Percentiles rank a stretch among this genome's conserved stretches.
Evolutionary conservation across 1,140 invertebrate species (phyloP).

Genomic region (Drosophila yakuba): DNA sequence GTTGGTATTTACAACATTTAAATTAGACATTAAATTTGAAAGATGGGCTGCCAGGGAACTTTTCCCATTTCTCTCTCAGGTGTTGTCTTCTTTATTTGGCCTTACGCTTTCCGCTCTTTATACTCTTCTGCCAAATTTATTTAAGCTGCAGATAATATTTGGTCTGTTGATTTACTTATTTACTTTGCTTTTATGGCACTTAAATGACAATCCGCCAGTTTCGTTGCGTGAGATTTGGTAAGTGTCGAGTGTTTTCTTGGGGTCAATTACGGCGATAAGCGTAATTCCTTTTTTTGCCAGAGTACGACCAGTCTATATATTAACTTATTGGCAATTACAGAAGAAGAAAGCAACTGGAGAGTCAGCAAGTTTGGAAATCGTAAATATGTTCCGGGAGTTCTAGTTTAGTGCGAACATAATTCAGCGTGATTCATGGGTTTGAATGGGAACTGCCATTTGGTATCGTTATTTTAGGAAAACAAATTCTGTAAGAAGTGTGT

Average conservation of each 20-base stretch:
- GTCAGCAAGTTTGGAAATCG: constrained; percentile 36
- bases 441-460: constrained; percentile 3
- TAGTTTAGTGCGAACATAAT: constrained; percentile 42
- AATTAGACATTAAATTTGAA: constrained; percentile 83
- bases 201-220: constrained; percentile 58
- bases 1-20: constrained; percentile 80
- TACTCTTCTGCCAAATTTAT: constrained; percentile 62
- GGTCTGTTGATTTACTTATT: constrained; percentile 75
- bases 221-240: constrained; percentile 68
- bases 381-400: constrained; percentile 16
- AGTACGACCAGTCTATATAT: constrained; percentile 52
- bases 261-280: constrained; percentile 69
- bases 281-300: constrained; percentile 42
- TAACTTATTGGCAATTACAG: constrained; percentile 67
- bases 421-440: constrained; percentile 28
- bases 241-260: constrained; percentile 40
- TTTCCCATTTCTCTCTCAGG: constrained; percentile 54
- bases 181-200: constrained; percentile 79
- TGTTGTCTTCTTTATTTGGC: constrained; percentile 38
- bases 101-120: constrained; percentile 8
- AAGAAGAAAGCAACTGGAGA: constrained; percentile 44
- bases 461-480: not conserved
- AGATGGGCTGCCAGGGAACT: constrained; percentile 77
- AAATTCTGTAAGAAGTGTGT: not conserved
- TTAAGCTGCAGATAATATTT: constrained; percentile 76